Conservation (phyloP, 1,140 invertebrate species). For the Neuroterus valhalla region DNA sequence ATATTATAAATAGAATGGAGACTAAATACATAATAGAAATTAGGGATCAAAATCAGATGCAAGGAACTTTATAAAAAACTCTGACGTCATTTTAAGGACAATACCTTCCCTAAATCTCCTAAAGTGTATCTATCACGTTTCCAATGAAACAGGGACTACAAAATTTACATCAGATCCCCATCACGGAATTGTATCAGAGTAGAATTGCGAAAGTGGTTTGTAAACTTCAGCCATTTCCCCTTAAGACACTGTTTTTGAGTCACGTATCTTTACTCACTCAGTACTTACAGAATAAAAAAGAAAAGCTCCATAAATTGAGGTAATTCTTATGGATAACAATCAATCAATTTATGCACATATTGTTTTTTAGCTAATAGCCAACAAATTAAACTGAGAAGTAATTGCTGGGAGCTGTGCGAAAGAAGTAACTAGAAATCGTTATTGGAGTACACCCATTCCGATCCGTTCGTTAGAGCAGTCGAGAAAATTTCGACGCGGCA, state of each 20-base stretch:
- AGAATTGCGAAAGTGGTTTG: background rate
- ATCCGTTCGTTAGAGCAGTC: slow-evolving; percentile 8
- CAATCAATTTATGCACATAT: no score
- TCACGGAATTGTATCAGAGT: slow-evolving; percentile 9
- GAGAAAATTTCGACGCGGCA: background rate
- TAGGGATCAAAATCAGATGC: background rate
- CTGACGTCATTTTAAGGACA: slow-evolving; percentile 8
- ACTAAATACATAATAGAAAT: no score
- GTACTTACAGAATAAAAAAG: background rate
- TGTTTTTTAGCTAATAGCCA: background rate
- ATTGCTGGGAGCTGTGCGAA: background rate
- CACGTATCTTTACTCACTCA: no score
- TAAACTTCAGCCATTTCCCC: no score
- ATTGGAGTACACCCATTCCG: slow-evolving; percentile 15
- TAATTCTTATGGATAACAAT: background rate
- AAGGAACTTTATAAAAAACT: background rate
- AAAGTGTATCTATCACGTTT: slow-evolving; percentile 22
- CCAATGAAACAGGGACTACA: slow-evolving; percentile 14
- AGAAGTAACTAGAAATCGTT: background rate
- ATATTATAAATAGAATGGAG: no score
- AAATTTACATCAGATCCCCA: slow-evolving; percentile 12
- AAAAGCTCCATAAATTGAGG: background rate
- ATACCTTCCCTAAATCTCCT: background rate
- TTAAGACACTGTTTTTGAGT: no score
- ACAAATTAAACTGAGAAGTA: slow-evolving; percentile 2